Base-by-base conservation (phyloP, 2,113 vertebrate genomes). In the Lanius collurio region DNA sequence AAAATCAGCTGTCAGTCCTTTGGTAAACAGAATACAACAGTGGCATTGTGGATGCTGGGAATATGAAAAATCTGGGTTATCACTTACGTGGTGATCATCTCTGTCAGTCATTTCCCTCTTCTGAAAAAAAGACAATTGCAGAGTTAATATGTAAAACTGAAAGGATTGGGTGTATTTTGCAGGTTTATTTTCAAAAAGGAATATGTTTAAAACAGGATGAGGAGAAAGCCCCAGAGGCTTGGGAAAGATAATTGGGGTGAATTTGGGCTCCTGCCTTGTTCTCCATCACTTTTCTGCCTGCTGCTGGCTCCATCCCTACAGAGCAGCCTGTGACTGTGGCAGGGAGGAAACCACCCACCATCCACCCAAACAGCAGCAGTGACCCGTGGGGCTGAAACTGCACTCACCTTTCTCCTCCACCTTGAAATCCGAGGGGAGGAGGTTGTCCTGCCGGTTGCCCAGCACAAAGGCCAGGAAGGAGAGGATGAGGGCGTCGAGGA, bases 381-480 rank as follows among this genome's bases (percentile, higher is more conserved):
- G 11, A 4, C 19, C 33, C 0, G 9, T 0, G 3, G 3, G 1
- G 15, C 28, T 13, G 15, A 27, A 50, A 8, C 0, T 3, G 27
- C 53, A 0, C 27, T 96, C 94, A 99, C 99, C 99, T 98, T 99
- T 99, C 14, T 49, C 98, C 62, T 99, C 99, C 42, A 99, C 98
- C 93, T 99, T 98, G 96, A 99, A 99, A 97, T 99, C 99, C 0
- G 99, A 98, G 0, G 99, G 99, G 35, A 99, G 99, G 83, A 99
- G 98, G 73, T 98, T 98, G 97, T 99, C 99, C 96, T 99, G 99
- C 31, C 99, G 95, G 96, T 98, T 99, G 39, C 99, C 99, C 90
- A 99, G 90, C 47, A 99, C 99, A 7, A 99, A 99, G 44, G 99
- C 99, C 94, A 99, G 94, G 97, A 99, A 98, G 94, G 99, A 98